These are phyloP conservation scores for Chaunax sp. DNA, from an alignment of 2,797 vertebrate species.

Conservation along the genomic window DNA sequence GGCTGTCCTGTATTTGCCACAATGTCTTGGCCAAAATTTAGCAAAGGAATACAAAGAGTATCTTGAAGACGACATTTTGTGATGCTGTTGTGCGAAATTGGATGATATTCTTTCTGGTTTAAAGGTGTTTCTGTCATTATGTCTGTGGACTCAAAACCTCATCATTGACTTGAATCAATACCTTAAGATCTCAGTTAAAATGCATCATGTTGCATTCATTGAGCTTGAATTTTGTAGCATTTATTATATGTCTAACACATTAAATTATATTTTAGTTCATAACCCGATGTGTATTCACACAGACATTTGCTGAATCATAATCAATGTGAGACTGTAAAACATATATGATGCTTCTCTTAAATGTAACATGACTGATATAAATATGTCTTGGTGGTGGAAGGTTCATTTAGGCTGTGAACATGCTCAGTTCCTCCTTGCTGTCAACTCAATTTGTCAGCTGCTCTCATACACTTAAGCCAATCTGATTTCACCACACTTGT, in stretches of 20 bases:
- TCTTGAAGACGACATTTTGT: too few species aligned
- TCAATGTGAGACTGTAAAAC: not conserved
- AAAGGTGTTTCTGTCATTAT: not conserved
- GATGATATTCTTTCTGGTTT: not conserved
- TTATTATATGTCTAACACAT: slow-evolving; percentile 3
- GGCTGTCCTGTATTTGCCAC: too few species aligned
- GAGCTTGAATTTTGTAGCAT: slow-evolving; percentile 1
- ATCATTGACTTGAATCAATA: slow-evolving; percentile 3
- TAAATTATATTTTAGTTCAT: not conserved
- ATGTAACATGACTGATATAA: not conserved
- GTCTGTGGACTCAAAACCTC: not conserved
- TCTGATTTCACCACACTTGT: slow-evolving; percentile 59
- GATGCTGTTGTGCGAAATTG: not conserved
- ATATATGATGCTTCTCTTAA: not conserved
- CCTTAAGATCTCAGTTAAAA: not conserved
- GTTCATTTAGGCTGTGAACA: slow-evolving; percentile 3
- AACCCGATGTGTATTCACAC: not conserved
- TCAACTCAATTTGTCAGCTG: slow-evolving; percentile 49
- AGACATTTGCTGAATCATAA: slow-evolving; percentile 11
- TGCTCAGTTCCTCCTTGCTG: slow-evolving; percentile 23
- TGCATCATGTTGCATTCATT: not conserved
- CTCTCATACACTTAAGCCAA: slow-evolving; percentile 21
- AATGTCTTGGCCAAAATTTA: not conserved
- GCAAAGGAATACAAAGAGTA: not conserved
- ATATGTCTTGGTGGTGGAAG: slow-evolving; percentile 1